Base-by-base conservation (phyloP, 2,797 vertebrate genomes). In the Mergus octosetaceus region DNA sequence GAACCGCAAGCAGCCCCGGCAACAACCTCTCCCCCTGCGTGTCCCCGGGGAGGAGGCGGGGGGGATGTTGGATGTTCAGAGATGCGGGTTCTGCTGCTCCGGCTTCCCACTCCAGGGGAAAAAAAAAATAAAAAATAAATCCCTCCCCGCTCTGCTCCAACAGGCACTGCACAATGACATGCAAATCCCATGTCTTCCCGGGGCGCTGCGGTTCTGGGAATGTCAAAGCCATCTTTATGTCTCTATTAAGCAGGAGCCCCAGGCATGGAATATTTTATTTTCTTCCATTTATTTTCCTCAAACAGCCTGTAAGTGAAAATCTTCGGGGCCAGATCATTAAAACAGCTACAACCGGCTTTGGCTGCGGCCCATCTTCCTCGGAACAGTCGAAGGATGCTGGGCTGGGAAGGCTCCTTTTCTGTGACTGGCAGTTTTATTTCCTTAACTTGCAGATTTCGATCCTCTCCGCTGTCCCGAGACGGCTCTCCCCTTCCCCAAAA, bases 261-360 rank as follows among this genome's bases (percentile, higher is more conserved):
- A 90, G 95, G 96, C 94, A 85, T 93, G 96, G 95, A 96, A 95
- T 91, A 85, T 94, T 87, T 90, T 88, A 60, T 74, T 61, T 79
- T 72, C 89, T 81, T 70, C 79, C 87, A 93, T 89, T 94, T 93
- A 79, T 96, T 96, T 95, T 73, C 95, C 94, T 96, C 94, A 93
- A 95, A 94, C 93, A 94, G 94, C 77, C 94, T 89, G 85, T 91
- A 95, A 95, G 94, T 96, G 95, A 96, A 97, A 96, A 96, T 78
- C 85, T 92, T 91, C 94, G 72, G 80, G 94, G 94, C 96, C 96
- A 96, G 90, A 92, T 87, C 94, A 68, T 95, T 96, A 95, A 96
- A 96, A 94, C 2, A 11, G 85, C 92, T 95, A 94, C 91, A 95
- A 92, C 81, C 54, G 94, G 69, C 65, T 94, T 94, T 96, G 94